Evolutionary conservation across 2,797 vertebrate species (phyloP).

Genomic region (Otolemur crassicaudatus): DNA sequence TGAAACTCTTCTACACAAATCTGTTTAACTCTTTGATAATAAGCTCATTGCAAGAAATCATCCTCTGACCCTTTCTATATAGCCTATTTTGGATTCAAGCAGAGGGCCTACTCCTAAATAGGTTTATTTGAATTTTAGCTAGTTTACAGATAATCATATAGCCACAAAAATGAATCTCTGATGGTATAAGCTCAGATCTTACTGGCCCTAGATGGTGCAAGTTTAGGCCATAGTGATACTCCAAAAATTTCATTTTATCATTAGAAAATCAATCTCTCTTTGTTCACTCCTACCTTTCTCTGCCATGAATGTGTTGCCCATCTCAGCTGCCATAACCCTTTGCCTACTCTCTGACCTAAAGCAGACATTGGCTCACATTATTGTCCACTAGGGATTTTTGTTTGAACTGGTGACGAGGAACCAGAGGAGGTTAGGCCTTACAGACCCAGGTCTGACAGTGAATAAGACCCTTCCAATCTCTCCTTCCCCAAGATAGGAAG

Average conservation of each 20-base stretch:
- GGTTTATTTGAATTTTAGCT: not conserved
- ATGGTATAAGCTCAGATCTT: slow-evolving; percentile 11
- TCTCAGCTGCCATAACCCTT: not conserved
- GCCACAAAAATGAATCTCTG: slow-evolving; percentile 17
- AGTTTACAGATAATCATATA: not conserved
- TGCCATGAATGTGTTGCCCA: not conserved
- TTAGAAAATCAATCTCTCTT: not conserved
- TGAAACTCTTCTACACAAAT: slow-evolving; percentile 5
- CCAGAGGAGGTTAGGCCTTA: not conserved
- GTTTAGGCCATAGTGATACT: slow-evolving; percentile 22
- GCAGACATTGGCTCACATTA: not conserved
- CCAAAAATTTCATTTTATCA: not conserved
- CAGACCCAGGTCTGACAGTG: not conserved
- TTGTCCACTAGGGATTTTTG: not conserved
- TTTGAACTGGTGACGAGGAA: not conserved
- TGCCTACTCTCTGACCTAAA: not conserved
- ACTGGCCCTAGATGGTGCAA: not conserved
- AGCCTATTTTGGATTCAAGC: not conserved
- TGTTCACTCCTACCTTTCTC: not conserved
- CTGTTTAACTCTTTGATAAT: not conserved
- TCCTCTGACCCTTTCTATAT: slow-evolving; percentile 9
- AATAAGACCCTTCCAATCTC: not conserved
- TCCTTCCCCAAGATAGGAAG: not conserved
- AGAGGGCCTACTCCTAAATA: not conserved
- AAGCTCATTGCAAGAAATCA: slow-evolving; percentile 10